Evolutionary conservation across 64 coral and sea anemone genomes (phyloP), one percentile per base, ranked within the genome.

Genomic region (Stichodactyla helianthus): DNA sequence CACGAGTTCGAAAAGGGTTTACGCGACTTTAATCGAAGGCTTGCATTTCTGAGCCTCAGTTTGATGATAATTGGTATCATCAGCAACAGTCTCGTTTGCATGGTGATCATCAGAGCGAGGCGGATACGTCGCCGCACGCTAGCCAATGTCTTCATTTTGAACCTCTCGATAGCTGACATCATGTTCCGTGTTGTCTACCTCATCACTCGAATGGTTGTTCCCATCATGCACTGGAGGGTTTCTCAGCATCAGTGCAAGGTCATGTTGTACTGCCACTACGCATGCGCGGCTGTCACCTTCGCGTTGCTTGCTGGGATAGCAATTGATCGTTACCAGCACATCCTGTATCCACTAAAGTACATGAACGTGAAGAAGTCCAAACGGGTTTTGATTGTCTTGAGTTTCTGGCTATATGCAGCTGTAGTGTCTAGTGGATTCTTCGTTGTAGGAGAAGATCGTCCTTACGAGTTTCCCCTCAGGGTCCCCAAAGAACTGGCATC

Each of bases 321-420:
- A 14, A 25, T 83, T 10, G 88, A 89, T 89, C 88, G 88, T 16
- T 89, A 89, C 62, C 12, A 83, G 60, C 88, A 89, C 20, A 89
- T 89, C 27, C 12, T 89, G 5, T 89, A 70, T 55, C 88, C 88
- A 20, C 80, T 89, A 6, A 79, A 65, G 19, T 70, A 15, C 53
- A 53, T 89, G 10, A 53, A 63, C 6, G 6, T 71, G 18, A 83
- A 82, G 44, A 71, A 71, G 5, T 51, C 88, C 19, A 64, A 61
- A 25, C 82, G 82, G 16, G 63, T 22, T 64, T 4, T 89, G 79
- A 56, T 58, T 6, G 53, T 74, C 51, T 11, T 89, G 54, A 71
- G 12, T 0, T 71, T 89, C 60, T 89, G 88, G 88, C 18, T 89
- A 13, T 89, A 83, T 83, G 88, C 88, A 10, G 2, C 64, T 17